Percentiles rank a stretch among this genome's conserved stretches.
Conservation (phyloP, 2,797 vertebrate genomes). For the Parauchenoglanis punctatus region DNA sequence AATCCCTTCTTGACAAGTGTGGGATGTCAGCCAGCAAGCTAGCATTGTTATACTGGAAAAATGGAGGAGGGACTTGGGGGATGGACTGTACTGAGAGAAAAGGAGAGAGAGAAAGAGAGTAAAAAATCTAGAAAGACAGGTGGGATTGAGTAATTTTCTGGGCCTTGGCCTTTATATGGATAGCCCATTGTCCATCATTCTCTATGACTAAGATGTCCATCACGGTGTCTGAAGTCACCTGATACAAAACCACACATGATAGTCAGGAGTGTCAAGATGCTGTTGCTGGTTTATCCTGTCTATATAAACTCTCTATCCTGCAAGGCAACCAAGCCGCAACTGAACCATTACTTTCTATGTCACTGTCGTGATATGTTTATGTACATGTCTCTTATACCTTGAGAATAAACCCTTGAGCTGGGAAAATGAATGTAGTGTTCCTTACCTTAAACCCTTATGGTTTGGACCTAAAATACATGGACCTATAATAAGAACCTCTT, state of each 20-base stretch:
- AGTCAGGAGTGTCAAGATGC: background rate
- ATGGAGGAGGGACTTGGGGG: constrained; percentile 23
- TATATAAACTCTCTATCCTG: background rate
- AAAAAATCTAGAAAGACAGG: background rate
- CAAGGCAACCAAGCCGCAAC: background rate
- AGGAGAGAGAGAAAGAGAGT: background rate
- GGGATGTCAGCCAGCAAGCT: constrained; percentile 57
- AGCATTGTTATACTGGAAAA: constrained; percentile 51
- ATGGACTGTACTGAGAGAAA: constrained; percentile 14
- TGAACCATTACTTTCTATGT: background rate
- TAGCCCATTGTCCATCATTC: background rate
- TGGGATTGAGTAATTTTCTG: background rate
- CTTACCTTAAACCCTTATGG: background rate
- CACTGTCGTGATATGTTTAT: background rate
- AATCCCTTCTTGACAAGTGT: constrained; percentile 55
- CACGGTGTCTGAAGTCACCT: background rate
- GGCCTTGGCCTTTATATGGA: background rate
- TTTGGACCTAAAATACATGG: background rate
- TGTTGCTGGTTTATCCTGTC: background rate
- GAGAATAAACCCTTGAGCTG: background rate
- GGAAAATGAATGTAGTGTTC: background rate
- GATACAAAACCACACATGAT: background rate
- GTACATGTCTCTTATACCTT: background rate
- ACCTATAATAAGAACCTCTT: background rate
- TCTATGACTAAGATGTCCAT: background rate